A percentile compares a stretch with the other conserved stretches of the same genome.
Conservation (phyloP, 1,140 invertebrate genomes). For the Colletes latitarsis region DNA sequence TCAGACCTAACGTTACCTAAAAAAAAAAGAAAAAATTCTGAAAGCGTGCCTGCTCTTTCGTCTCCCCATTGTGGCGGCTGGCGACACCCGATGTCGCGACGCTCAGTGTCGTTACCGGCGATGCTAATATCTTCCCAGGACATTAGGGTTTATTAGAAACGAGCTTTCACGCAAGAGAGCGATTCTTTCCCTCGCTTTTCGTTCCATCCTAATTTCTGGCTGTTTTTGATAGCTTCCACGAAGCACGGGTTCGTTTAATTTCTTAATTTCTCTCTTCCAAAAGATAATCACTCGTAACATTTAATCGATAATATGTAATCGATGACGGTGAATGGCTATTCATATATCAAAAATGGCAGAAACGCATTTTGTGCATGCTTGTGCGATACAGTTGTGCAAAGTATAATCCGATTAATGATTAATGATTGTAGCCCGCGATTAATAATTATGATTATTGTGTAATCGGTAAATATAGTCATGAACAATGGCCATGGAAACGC, state of each 20-base stretch:
- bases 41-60: conserved; percentile 41
- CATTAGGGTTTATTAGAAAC: conserved; percentile 47
- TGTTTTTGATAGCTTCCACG: neutral
- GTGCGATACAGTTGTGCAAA: too few species aligned
- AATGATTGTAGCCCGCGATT: too few species aligned
- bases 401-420: too few species aligned
- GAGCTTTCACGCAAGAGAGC: conserved; percentile 18
- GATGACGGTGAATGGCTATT: too few species aligned
- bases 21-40: conserved; percentile 4
- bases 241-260: neutral
- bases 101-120: conserved; percentile 19
- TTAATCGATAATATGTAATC: too few species aligned
- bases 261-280: neutral
- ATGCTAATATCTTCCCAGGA: conserved; percentile 39
- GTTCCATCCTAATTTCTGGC: neutral
- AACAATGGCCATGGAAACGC: too few species aligned
- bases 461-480: too few species aligned
- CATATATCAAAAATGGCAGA: too few species aligned
- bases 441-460: too few species aligned
- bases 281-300: too few species aligned
- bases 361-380: too few species aligned
- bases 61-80: conserved; percentile 13
- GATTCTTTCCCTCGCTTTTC: neutral
- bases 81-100: conserved; percentile 19
- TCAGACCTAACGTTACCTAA: conserved; percentile 9